A percentile compares a stretch with the other conserved stretches of the same genome.
Evolutionary conservation across 2,888 invertebrate genomes (phyloP).

Genomic region (Ischnus inquisitorius): DNA sequence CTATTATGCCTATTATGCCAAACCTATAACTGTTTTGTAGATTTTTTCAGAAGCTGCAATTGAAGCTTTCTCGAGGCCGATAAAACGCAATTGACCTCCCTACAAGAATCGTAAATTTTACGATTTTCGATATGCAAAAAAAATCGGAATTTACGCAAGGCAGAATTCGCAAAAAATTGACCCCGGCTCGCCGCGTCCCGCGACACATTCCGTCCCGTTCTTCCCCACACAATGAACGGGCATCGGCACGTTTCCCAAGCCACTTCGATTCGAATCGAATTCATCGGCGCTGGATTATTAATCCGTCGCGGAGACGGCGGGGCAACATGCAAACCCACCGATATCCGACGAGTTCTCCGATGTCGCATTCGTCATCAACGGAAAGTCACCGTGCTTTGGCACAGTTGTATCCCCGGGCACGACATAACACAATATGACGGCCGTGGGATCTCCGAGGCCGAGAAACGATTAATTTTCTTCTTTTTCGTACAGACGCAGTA

Average conservation of each 20-base stretch:
- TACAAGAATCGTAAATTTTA: too few relatives aligned
- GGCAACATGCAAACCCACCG: not conserved
- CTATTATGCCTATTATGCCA: too few relatives aligned
- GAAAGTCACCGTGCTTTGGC: conserved; percentile 67
- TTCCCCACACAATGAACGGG: not conserved
- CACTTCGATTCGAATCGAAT: not conserved
- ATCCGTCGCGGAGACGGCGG: conserved; percentile 14
- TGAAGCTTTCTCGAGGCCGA: too few relatives aligned
- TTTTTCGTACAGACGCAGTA: not conserved
- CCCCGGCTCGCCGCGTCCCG: too few relatives aligned
- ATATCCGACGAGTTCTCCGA: conserved; percentile 16
- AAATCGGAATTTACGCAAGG: too few relatives aligned
- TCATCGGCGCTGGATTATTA: not conserved
- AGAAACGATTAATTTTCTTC: conserved; percentile 36
- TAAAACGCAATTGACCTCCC: too few relatives aligned
- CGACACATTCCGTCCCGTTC: too few relatives aligned
- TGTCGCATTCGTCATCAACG: conserved; percentile 49
- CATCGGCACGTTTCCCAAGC: not conserved
- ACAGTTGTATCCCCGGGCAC: conserved; percentile 47
- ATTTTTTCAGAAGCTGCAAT: too few relatives aligned
- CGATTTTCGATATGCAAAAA: too few relatives aligned
- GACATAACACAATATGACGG: conserved; percentile 15
- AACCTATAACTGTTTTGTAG: too few relatives aligned
- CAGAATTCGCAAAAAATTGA: too few relatives aligned
- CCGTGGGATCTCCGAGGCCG: conserved; percentile 40